Evolutionary conservation across 2,797 vertebrate species (phyloP).

Genomic region (Sebastes minor): DNA sequence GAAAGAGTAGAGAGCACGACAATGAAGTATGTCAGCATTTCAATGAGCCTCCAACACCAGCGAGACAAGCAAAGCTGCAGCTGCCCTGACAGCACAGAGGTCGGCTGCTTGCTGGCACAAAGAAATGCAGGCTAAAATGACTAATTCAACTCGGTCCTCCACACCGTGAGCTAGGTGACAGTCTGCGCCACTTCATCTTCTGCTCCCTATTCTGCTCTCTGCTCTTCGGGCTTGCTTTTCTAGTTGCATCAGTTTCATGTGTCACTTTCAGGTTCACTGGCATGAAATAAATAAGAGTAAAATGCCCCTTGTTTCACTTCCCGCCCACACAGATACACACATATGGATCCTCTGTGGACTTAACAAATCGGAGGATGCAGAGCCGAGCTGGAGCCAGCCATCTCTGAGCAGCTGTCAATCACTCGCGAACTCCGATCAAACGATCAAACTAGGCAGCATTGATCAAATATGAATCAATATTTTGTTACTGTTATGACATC

Average conservation of each 20-base stretch:
- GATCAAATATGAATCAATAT: too few species aligned
- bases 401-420: too few species aligned
- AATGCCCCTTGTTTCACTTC: not conserved
- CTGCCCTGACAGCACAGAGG: not conserved
- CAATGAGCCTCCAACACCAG: not conserved
- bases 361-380: not conserved
- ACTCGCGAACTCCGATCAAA: too few species aligned
- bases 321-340: not conserved
- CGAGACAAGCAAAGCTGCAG: not conserved
- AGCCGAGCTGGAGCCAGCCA: too few species aligned
- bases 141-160: not conserved
- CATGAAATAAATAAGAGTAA: not conserved
- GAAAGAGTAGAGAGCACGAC: not conserved
- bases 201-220: not conserved
- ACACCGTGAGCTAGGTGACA: not conserved
- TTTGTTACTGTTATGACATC: too few species aligned
- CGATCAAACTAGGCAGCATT: too few species aligned
- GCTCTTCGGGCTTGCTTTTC: not conserved
- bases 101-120: not conserved
- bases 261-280: not conserved
- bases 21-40: slow-evolving; percentile 5
- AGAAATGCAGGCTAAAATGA: not conserved
- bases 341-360: not conserved
- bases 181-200: not conserved
- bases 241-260: not conserved